Conservation (phyloP, 2,113 vertebrate species). For the Microtus oregoni region DNA sequence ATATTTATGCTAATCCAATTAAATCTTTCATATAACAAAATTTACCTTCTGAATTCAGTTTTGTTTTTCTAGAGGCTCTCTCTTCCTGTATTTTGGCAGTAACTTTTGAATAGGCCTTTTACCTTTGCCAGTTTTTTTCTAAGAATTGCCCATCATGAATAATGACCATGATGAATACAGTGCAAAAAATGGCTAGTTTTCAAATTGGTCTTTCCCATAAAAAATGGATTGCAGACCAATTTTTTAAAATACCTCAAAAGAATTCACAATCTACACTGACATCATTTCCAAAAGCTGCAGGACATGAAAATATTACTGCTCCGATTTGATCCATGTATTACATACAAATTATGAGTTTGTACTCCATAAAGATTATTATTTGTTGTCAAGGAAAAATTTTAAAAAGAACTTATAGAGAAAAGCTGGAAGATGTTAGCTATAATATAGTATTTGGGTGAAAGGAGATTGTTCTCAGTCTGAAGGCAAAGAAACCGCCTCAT, state of each 20-base stretch:
- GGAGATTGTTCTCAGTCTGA: not conserved
- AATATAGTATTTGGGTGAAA: not conserved
- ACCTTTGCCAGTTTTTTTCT: not conserved
- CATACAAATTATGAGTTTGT: not conserved
- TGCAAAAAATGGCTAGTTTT: not conserved
- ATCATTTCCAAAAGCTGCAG: not conserved
- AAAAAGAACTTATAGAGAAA: not conserved
- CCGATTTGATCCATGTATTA: not conserved
- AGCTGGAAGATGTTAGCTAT: not conserved
- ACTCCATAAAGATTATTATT: not conserved
- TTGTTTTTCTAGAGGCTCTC: not conserved
- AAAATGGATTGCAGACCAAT: not conserved
- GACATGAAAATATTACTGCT: not conserved
- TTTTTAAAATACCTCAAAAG: not conserved
- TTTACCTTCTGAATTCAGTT: not conserved
- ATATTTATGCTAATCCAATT: not conserved
- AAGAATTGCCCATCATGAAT: not conserved
- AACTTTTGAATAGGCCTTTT: not conserved
- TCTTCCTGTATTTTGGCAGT: not conserved
- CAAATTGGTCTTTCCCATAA: not conserved
- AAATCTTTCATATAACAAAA: not conserved
- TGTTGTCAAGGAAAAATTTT: not conserved
- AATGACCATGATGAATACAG: not conserved
- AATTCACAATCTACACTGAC: not conserved
- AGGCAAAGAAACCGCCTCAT: not conserved